Percentiles rank a stretch among this genome's conserved stretches.
phyloP scores from a whole-genome alignment of 1,140 invertebrate genomes.

The Pseudomyrmex dendroicus region DNA sequence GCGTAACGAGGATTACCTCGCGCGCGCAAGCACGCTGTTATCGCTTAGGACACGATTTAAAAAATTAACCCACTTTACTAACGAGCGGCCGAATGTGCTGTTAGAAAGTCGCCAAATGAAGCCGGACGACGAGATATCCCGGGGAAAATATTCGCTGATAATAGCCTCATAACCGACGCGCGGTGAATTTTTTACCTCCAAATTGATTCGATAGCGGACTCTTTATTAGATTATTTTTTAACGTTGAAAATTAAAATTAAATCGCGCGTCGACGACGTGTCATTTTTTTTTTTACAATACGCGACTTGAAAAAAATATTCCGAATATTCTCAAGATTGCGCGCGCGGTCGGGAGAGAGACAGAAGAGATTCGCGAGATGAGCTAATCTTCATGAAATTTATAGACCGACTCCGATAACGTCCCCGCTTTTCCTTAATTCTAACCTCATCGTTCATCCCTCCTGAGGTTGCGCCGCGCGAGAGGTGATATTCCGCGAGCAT shows the following conservation, averaged over 20 bases:
- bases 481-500: slow-evolving; percentile 64
- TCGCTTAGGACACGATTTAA: slow-evolving; percentile 54
- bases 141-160: slow-evolving; percentile 21
- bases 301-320: neutral
- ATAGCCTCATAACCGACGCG: neutral
- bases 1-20: slow-evolving; percentile 48
- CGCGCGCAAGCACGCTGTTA: slow-evolving; percentile 40
- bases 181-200: too few species aligned
- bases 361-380: slow-evolving; percentile 64
- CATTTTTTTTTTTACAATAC: too few species aligned
- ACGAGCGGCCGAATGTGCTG: slow-evolving; percentile 21
- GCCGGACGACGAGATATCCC: neutral
- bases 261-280: neutral
- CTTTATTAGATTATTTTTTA: neutral
- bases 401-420: slow-evolving; percentile 77
- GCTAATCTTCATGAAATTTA: slow-evolving; percentile 79
- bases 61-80: slow-evolving; percentile 62
- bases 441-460: slow-evolving; percentile 65
- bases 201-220: slow-evolving; percentile 1
- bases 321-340: slow-evolving; percentile 25
- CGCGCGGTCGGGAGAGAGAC: neutral
- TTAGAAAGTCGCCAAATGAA: slow-evolving; percentile 38
- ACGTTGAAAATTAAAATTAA: neutral
- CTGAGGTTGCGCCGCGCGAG: slow-evolving; percentile 3
- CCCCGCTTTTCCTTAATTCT: slow-evolving; percentile 77